Evolutionary conservation across 1,140 invertebrate genomes (phyloP).

Genomic region (Caenorhabditis remanei): DNA sequence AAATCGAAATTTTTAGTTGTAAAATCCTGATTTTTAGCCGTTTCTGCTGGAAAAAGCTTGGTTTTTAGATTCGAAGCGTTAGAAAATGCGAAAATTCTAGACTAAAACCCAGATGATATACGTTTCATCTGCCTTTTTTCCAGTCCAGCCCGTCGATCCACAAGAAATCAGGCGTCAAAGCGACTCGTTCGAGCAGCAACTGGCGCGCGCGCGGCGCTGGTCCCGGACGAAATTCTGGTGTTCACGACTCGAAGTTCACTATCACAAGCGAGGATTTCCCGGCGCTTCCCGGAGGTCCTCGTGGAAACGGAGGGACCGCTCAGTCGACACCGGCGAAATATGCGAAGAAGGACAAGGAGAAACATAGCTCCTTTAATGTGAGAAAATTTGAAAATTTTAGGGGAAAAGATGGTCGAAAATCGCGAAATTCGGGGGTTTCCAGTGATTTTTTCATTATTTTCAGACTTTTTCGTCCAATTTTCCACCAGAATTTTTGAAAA

Average conservation of each 20-base stretch:
- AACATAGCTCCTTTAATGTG: not conserved
- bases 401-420: no score
- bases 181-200: slow-evolving; percentile 12
- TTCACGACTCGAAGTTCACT: slow-evolving; percentile 5
- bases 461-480: no score
- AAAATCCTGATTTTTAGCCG: no score
- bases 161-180: slow-evolving; percentile 2
- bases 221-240: not conserved
- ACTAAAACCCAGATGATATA: no score
- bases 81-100: no score
- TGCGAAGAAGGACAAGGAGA: slow-evolving; percentile 9
- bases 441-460: no score
- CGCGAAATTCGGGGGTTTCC: no score
- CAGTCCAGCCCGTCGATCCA: not conserved
- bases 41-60: no score
- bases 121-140: no score
- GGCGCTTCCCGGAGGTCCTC: slow-evolving; percentile 1
- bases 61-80: no score
- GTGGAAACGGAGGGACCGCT: slow-evolving; percentile 9
- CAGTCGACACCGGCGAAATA: slow-evolving; percentile 4
- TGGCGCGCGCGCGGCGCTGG: not conserved
- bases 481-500: not conserved
- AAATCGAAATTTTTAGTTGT: no score
- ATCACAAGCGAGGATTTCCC: slow-evolving; percentile 44
- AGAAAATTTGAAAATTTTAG: not conserved